Evolutionary conservation across 1,140 invertebrate genomes (phyloP).

Genomic region (Hesperophylax magnus): DNA sequence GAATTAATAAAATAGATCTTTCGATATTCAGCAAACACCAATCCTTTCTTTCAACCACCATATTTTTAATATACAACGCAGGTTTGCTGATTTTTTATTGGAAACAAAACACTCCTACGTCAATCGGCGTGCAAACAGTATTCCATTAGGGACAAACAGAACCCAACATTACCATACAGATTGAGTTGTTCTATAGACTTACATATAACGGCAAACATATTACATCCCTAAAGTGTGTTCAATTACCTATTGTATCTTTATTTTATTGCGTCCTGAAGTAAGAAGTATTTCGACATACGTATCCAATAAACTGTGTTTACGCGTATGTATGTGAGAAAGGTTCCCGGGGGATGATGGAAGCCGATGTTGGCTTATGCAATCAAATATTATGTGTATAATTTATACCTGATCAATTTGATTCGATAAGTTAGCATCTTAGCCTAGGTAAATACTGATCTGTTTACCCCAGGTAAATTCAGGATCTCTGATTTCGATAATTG

Average conservation of each 20-base stretch:
- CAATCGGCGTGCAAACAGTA: constrained; percentile 52
- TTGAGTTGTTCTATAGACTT: constrained; percentile 49
- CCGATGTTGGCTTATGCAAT: constrained; percentile 27
- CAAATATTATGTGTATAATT: constrained; percentile 51
- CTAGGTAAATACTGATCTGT: constrained; percentile 18
- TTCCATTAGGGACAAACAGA: constrained; percentile 55
- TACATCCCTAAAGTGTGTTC: too few relatives aligned
- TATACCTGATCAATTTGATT: constrained; percentile 47
- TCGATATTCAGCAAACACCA: too few relatives aligned
- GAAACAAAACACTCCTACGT: constrained; percentile 35
- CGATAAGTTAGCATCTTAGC: constrained; percentile 33
- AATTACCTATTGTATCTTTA: not conserved
- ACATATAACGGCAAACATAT: too few relatives aligned
- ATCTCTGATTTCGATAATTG: constrained; percentile 11
- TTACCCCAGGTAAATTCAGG: not conserved
- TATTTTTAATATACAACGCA: too few relatives aligned
- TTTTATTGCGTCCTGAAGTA: not conserved
- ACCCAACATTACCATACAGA: constrained; percentile 56
- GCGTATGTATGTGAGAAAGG: not conserved
- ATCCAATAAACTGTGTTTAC: not conserved
- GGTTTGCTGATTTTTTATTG: not conserved
- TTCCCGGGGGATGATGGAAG: not conserved
- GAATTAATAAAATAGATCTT: too few relatives aligned
- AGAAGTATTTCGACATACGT: not conserved
- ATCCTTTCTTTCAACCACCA: too few relatives aligned